A percentile compares a stretch with the other conserved stretches of the same genome.
Conservation (phyloP, 2,797 vertebrate species). For the Acanthurus lineatus region DNA sequence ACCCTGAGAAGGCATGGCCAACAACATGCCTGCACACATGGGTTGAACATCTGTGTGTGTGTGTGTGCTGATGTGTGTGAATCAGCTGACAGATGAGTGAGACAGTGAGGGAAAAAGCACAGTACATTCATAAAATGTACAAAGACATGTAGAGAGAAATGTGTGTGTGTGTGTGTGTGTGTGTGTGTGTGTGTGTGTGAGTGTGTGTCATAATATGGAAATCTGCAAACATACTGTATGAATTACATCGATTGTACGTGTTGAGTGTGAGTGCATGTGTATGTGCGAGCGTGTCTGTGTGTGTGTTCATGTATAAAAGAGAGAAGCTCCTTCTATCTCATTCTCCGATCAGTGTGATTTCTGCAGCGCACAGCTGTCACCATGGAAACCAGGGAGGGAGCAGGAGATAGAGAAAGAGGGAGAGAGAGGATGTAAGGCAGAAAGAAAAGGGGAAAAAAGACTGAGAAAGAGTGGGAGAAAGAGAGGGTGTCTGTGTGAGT, state of each 20-base stretch:
- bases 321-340: conserved; percentile 80
- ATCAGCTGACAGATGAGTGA: conserved; percentile 37
- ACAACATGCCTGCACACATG: conserved; percentile 52
- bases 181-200: conserved; percentile 18
- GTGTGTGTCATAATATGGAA: conserved; percentile 27
- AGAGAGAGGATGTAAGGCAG: neutral
- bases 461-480: conserved; percentile 47
- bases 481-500: neutral
- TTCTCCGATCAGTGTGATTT: conserved; percentile 83
- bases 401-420: conserved; percentile 51
- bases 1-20: conserved; percentile 24
- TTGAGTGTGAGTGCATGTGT: neutral
- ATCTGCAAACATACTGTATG: conserved; percentile 18
- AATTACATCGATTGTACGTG: neutral
- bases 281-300: conserved; percentile 18
- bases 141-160: conserved; percentile 40
- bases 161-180: conserved; percentile 21
- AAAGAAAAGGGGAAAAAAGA: conserved; percentile 55
- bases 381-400: conserved; percentile 82
- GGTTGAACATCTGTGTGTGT: conserved; percentile 3
- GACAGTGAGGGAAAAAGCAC: neutral
- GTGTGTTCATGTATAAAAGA: conserved; percentile 71
- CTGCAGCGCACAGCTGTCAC: conserved; percentile 86
- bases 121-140: conserved; percentile 66
- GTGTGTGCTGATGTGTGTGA: conserved; percentile 14